Evolutionary conservation across 1,140 invertebrate species (phyloP).

Genomic region (Trigoniulus corallinus): DNA sequence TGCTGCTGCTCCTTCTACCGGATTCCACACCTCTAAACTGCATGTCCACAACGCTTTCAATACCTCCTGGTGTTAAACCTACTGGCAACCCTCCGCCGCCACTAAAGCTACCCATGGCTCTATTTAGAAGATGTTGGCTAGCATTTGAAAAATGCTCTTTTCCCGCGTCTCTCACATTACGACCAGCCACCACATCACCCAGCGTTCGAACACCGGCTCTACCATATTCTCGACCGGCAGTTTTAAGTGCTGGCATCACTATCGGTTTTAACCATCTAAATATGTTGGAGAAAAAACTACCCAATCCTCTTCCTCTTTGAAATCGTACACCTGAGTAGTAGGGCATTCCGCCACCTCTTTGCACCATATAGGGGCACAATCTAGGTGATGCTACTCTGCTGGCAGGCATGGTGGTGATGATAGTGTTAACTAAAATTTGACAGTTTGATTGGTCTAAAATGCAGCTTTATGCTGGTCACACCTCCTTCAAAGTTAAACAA

Average conservation of each 20-base stretch:
- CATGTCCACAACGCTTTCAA: background rate
- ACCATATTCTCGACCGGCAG: background rate
- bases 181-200: background rate
- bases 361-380: background rate
- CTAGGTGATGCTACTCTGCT: background rate
- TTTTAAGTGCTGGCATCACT: background rate
- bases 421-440: background rate
- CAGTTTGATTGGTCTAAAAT: background rate
- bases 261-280: background rate
- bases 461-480: background rate
- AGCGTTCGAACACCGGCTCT: background rate
- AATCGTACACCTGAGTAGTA: background rate
- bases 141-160: background rate
- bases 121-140: background rate
- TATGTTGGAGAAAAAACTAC: background rate
- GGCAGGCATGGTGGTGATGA: background rate
- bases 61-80: background rate
- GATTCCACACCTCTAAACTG: background rate
- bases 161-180: background rate
- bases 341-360: background rate
- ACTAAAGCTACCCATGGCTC: background rate
- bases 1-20: background rate
- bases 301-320: background rate
- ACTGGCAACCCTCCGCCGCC: background rate
- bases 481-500: background rate